Evolutionary conservation across 1,140 invertebrate genomes (phyloP), one percentile per base, ranked within the genome.

Genomic region (Solen grandis): DNA sequence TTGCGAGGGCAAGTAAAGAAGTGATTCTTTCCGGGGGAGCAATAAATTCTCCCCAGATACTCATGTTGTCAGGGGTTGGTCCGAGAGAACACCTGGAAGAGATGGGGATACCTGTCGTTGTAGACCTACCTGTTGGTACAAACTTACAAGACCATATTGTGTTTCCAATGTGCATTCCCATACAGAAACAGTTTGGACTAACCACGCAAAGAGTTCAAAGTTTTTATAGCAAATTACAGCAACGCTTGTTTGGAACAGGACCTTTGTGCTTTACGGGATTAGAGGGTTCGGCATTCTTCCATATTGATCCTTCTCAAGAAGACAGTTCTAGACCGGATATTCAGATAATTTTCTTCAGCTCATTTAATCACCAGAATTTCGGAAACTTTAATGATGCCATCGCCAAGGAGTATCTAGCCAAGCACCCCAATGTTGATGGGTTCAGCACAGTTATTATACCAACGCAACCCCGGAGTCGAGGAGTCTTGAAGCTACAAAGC

Each of bases 1-100:
- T 8, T 50, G 68, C 55, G 22, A 52, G 14, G 35, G 22, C 41
- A 29, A 54, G 46, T 14, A 50, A 54, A 52, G 46, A 70, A 27
- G 55, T 70, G 14, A 70, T 70, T 54, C 78, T 97, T 25, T 85
- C 84, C 0, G 96, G 94, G 0, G 97, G 97, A 0, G 93, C 96
- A 0, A 93, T 99, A 0, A 97, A 97, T 96, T 52, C 96, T 0
- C 96, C 97, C 0, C 97, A 98, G 82, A 84, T 98, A 0, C 89
- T 99, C 2, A 97, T 98, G 96, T 90, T 98, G 0, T 97, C 96
- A 0, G 97, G 97, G 0, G 94, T 98, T 2, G 97, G 97, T 0
- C 96, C 96, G 0, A 75, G 50, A 41, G 35, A 25, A 19, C 74
- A 76, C 36, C 60, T 76, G 16, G n/a, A 50, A 33, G 68, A 70